phyloP scores from a whole-genome alignment of 2,113 vertebrate genomes.

The Bubo scandiacus region DNA sequence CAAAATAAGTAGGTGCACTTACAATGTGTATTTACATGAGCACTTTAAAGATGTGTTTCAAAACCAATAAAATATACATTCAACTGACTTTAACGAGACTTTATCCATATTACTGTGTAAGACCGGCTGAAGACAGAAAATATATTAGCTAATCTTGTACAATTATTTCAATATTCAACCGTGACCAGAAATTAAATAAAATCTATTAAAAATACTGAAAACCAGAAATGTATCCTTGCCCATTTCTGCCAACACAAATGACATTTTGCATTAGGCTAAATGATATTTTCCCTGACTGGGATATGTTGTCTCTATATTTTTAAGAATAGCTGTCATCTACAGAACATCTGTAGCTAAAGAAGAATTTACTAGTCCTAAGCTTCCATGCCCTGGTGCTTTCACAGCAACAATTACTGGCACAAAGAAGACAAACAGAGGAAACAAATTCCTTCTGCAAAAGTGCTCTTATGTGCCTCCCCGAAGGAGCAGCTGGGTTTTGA shows the following conservation, averaged over 20 bases:
- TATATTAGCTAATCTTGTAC: neutral
- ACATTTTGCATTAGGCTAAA: neutral
- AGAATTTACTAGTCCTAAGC: neutral
- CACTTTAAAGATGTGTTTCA: neutral
- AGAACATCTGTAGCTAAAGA: neutral
- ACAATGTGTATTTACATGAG: neutral
- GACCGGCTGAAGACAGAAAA: neutral
- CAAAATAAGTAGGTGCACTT: neutral
- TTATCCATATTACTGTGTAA: neutral
- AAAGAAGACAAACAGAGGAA: neutral
- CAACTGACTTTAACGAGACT: neutral
- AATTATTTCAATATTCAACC: neutral
- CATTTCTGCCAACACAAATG: neutral
- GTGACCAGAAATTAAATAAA: neutral
- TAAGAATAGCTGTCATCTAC: neutral
- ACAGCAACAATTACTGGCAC: neutral
- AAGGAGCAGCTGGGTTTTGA: neutral
- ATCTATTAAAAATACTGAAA: neutral
- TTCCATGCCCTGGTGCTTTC: neutral
- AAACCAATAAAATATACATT: neutral
- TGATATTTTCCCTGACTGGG: neutral
- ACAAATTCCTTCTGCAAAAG: neutral
- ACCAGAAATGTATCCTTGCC: neutral
- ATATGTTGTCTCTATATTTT: neutral
- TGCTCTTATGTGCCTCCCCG: neutral